phyloP scores from a whole-genome alignment of 2,888 invertebrate species.

The Leptinotarsa peninsularis region DNA sequence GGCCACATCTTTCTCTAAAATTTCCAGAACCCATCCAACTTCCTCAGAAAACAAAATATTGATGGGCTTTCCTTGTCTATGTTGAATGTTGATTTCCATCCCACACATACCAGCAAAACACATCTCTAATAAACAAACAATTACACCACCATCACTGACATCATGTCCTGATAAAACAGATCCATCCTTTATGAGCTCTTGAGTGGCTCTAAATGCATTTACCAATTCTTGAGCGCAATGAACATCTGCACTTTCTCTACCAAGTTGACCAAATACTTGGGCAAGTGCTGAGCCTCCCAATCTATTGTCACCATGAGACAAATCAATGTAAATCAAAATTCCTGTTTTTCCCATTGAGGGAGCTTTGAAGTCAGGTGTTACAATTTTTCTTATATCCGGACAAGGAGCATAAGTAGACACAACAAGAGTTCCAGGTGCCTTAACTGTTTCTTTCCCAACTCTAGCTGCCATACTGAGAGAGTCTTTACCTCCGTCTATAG shows the following conservation, averaged over 20 bases:
- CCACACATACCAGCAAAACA: conserved; percentile 93
- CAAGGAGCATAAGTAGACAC: conserved; percentile 97
- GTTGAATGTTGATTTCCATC: conserved; percentile 73
- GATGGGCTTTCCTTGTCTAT: conserved; percentile 70
- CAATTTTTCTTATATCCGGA: conserved; percentile 81
- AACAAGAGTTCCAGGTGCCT: conserved; percentile 90
- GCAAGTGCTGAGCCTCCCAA: conserved; percentile 94
- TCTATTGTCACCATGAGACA: conserved; percentile 79
- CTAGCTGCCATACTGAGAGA: conserved; percentile 96
- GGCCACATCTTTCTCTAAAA: conserved; percentile 69
- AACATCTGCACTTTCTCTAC: conserved; percentile 81
- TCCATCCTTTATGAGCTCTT: conserved; percentile 81
- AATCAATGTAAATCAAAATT: conserved; percentile 81
- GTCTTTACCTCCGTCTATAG: conserved; percentile 97
- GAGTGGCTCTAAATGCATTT: conserved; percentile 85
- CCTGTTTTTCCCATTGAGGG: conserved; percentile 73
- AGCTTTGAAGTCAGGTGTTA: conserved; percentile 92
- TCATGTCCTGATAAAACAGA: conserved; percentile 90
- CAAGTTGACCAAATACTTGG: conserved; percentile 82
- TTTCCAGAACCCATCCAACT: conserved; percentile 86
- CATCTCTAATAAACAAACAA: conserved; percentile 94
- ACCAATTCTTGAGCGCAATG: conserved; percentile 76
- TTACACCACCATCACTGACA: conserved; percentile 94
- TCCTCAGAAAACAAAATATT: conserved; percentile 87
- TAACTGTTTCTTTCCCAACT: conserved; percentile 77